These are phyloP conservation scores for Troglohyphantes excavatus DNA, from an alignment of 2,888 invertebrate species.

Conservation along the genomic window DNA sequence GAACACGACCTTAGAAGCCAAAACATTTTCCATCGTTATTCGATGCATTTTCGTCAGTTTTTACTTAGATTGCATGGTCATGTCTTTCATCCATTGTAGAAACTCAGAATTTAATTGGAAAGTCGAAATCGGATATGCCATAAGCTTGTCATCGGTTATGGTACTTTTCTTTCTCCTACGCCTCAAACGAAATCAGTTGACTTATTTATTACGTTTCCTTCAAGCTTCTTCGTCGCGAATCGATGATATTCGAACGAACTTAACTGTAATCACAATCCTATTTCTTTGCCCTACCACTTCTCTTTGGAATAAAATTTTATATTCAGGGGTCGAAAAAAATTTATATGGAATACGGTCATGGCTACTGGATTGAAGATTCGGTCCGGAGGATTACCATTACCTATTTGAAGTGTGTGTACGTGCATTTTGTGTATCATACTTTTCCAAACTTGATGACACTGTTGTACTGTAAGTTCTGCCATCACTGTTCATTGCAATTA, in stretches of 20 bases:
- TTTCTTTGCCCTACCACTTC: background rate
- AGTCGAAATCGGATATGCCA: background rate
- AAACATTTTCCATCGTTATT: background rate
- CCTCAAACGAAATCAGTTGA: background rate
- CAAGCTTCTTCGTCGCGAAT: background rate
- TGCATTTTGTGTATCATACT: background rate
- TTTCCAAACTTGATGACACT: conserved; percentile 3
- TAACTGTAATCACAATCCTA: background rate
- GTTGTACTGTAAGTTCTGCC: conserved; percentile 19
- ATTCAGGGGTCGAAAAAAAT: background rate
- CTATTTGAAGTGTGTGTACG: background rate
- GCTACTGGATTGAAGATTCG: background rate
- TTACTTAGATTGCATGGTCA: background rate
- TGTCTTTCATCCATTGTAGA: background rate
- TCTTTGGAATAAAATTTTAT: background rate
- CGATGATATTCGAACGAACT: background rate
- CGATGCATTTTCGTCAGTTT: background rate
- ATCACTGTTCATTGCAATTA: background rate
- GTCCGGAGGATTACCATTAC: background rate
- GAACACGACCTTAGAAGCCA: background rate
- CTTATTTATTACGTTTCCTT: background rate
- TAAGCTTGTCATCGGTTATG: background rate
- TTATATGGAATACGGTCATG: background rate
- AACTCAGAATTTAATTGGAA: background rate
- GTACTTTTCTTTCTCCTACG: background rate